Evolutionary conservation across 2,888 invertebrate species (phyloP).

Genomic region (Drosophila demipolita): DNA sequence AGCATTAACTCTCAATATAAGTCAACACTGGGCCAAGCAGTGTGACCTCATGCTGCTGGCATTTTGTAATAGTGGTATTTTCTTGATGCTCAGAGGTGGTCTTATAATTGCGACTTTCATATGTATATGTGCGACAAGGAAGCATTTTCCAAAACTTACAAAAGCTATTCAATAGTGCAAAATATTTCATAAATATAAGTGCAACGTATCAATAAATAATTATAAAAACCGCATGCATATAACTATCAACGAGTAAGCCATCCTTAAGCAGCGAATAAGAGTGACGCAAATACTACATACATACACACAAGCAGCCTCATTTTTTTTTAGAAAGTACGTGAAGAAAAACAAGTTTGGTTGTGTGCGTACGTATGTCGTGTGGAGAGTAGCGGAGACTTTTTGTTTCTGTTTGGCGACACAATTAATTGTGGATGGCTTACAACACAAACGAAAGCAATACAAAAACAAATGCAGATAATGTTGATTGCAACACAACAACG

Average conservation of each 20-base stretch:
- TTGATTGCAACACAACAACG: slow-evolving; percentile 55
- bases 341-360: slow-evolving; percentile 65
- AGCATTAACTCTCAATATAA: background rate
- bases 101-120: slow-evolving; percentile 48
- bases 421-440: slow-evolving; percentile 76
- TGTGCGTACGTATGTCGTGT: slow-evolving; percentile 69
- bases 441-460: slow-evolving; percentile 54
- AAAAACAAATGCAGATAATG: slow-evolving; percentile 53
- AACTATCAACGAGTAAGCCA: slow-evolving; percentile 28
- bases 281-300: slow-evolving; percentile 59
- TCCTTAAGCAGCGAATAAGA: slow-evolving; percentile 35
- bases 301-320: slow-evolving; percentile 53
- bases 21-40: background rate
- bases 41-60: slow-evolving; percentile 8
- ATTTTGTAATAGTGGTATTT: slow-evolving; percentile 30
- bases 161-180: slow-evolving; percentile 69
- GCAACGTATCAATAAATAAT: slow-evolving; percentile 50
- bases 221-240: slow-evolving; percentile 39
- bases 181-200: slow-evolving; percentile 66
- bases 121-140: slow-evolving; percentile 67
- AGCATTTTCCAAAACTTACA: slow-evolving; percentile 65
- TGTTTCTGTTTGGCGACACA: slow-evolving; percentile 68
- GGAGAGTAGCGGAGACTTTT: slow-evolving; percentile 66
- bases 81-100: slow-evolving; percentile 26
- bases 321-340: slow-evolving; percentile 72